These are phyloP conservation scores for Dromaius novaehollandiae DNA, from an alignment of 2,113 vertebrate species.

Conservation along the genomic window DNA sequence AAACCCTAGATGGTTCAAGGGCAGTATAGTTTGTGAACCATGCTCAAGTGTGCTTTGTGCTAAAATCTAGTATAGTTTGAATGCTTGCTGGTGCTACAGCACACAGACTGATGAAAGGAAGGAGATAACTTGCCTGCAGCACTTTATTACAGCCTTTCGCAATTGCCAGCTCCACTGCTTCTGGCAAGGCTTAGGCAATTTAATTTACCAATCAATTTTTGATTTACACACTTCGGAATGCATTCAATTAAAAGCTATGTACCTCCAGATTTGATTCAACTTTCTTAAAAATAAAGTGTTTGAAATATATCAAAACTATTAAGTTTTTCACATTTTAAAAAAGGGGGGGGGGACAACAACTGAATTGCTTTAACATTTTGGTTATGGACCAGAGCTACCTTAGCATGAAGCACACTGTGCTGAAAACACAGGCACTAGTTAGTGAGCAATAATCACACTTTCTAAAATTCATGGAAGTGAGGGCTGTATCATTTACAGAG, in stretches of 20 bases:
- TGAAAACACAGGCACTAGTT: neutral
- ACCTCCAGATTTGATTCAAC: neutral
- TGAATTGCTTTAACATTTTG: conserved; percentile 3
- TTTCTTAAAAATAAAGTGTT: conserved; percentile 16
- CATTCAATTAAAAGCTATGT: conserved; percentile 6
- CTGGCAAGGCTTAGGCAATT: conserved; percentile 34
- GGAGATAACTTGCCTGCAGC: neutral
- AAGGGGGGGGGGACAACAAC: neutral
- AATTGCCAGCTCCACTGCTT: conserved; percentile 2
- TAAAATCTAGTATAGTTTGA: conserved; percentile 39
- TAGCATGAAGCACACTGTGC: neutral
- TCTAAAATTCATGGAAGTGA: neutral
- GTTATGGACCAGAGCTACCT: neutral
- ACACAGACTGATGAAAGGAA: neutral
- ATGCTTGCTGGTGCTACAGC: conserved; percentile 14
- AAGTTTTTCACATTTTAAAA: neutral
- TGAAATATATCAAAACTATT: neutral
- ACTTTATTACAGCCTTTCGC: conserved; percentile 20
- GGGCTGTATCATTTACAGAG: neutral
- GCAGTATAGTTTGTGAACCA: neutral
- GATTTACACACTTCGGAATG: conserved; percentile 44
- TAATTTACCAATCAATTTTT: conserved; percentile 49
- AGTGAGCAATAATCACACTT: neutral
- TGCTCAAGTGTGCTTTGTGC: neutral
- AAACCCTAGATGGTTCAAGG: conserved; percentile 8